phyloP scores from a whole-genome alignment of 2,888 invertebrate species.

The Cyrtodaria siliqua region DNA sequence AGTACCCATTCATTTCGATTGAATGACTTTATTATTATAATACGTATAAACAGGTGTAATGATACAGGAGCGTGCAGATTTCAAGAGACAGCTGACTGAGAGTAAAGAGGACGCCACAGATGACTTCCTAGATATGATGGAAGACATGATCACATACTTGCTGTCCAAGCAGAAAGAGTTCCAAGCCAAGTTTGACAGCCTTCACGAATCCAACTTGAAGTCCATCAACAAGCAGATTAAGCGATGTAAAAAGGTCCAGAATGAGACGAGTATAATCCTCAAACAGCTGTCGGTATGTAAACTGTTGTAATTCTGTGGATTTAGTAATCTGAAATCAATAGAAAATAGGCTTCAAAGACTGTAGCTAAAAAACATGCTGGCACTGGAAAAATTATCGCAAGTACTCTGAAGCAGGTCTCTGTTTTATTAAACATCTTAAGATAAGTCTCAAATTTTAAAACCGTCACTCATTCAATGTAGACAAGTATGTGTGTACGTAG shows the following conservation, averaged over 20 bases:
- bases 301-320: no score
- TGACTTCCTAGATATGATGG: slow-evolving; percentile 52
- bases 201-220: slow-evolving; percentile 49
- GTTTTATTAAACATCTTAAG: no score
- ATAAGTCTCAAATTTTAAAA: no score
- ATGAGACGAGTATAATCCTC: slow-evolving; percentile 48
- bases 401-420: no score
- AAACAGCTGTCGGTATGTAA: slow-evolving; percentile 49
- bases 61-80: slow-evolving; percentile 46
- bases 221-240: slow-evolving; percentile 51
- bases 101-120: slow-evolving; percentile 51
- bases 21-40: background rate
- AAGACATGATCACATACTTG: slow-evolving; percentile 54
- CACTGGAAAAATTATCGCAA: no score
- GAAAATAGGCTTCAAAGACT: no score
- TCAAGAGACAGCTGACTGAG: slow-evolving; percentile 32
- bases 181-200: slow-evolving; percentile 40
- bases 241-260: slow-evolving; percentile 48
- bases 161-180: slow-evolving; percentile 55
- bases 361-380: no score
- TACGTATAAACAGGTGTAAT: slow-evolving; percentile 53
- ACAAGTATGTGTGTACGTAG: no score
- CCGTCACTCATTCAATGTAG: no score
- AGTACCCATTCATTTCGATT: background rate
- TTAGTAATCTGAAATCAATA: no score